Evolutionary conservation across 2,888 invertebrate species (phyloP), one percentile per base, ranked within the genome.

Genomic region (Drosophila austrosaltans): DNA sequence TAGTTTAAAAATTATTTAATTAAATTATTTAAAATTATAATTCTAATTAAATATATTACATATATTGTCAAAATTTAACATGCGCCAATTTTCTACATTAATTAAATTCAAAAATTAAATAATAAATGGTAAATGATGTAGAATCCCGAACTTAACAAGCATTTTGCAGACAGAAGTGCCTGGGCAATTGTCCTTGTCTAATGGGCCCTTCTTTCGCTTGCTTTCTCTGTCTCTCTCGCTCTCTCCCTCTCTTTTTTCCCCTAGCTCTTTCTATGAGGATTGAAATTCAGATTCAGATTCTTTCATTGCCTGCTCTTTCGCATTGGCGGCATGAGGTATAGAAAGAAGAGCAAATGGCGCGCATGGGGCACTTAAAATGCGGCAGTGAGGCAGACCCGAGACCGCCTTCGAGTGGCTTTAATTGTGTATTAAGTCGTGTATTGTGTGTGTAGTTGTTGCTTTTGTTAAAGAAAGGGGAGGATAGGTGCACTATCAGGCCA

Each of bases 351-450:
- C 57, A 39, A 36, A 36, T 39, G 57, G 12, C 12, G 83, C 80
- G 83, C 81, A 85, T 80, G 80, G 79, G 78, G 78, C 84, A 89
- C 89, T 84, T 81, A 84, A 81, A 74, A 72, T 72, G 66, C 73
- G 40, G 66, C 28, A 42, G 25, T 30, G 22, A 30, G 4, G 30
- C 28, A 42, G 63, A 63, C 64, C 28, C 32, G 48, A 8, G 22
- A 30, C 60, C 7, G 75, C 76, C 69, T 71, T 85, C 72, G 81
- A 91, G 91, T 81, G 91, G 89, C 82, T 91, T 91, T 90, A 90
- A 90, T 91, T 91, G 91, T 90, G 89, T 90, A 90, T 91, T 91
- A 91, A 91, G 91, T 83, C 89, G 81, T 83, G 89, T 91, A 91
- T 91, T 91, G 91, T 91, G 87, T 64, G 25, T 57, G 22, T 48